phyloP scores from a whole-genome alignment of 2,888 invertebrate species.

The Schrankia costaestrigalis region DNA sequence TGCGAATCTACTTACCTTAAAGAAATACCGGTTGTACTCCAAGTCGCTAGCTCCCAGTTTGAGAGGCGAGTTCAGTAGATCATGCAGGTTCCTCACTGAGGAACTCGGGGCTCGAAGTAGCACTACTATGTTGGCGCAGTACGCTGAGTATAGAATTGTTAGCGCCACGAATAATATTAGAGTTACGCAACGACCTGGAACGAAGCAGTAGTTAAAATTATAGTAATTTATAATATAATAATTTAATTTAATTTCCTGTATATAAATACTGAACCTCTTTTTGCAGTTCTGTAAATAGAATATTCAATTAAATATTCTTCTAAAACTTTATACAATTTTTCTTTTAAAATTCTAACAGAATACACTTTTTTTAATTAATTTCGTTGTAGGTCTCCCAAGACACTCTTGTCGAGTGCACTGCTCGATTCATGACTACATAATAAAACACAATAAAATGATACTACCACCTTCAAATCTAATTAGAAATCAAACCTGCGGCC shows the following conservation, averaged over 20 bases:
- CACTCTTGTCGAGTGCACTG: too few relatives aligned
- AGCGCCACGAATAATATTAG: slow-evolving; percentile 80
- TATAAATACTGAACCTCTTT: too few relatives aligned
- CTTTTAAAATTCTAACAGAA: too few relatives aligned
- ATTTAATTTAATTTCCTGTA: not conserved
- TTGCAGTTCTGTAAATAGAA: too few relatives aligned
- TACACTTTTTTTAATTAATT: too few relatives aligned
- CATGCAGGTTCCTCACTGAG: slow-evolving; percentile 79
- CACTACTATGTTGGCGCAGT: slow-evolving; percentile 84
- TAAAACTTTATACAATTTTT: too few relatives aligned
- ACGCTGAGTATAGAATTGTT: slow-evolving; percentile 83
- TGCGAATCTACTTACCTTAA: slow-evolving; percentile 82
- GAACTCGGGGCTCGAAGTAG: slow-evolving; percentile 84
- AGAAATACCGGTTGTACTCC: slow-evolving; percentile 83
- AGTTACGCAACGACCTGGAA: slow-evolving; percentile 77
- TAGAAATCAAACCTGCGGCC: slow-evolving; percentile 54
- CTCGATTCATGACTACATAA: too few relatives aligned
- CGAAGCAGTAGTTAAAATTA: not conserved
- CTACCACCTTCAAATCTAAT: slow-evolving; percentile 1
- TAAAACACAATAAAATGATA: too few relatives aligned
- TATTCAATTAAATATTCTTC: too few relatives aligned
- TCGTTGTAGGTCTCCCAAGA: too few relatives aligned
- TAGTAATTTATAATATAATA: not conserved
- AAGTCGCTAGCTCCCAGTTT: slow-evolving; percentile 82
- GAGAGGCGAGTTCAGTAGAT: slow-evolving; percentile 82